Base-by-base conservation (phyloP, 2,888 invertebrate species). In the Crematogaster levior region DNA sequence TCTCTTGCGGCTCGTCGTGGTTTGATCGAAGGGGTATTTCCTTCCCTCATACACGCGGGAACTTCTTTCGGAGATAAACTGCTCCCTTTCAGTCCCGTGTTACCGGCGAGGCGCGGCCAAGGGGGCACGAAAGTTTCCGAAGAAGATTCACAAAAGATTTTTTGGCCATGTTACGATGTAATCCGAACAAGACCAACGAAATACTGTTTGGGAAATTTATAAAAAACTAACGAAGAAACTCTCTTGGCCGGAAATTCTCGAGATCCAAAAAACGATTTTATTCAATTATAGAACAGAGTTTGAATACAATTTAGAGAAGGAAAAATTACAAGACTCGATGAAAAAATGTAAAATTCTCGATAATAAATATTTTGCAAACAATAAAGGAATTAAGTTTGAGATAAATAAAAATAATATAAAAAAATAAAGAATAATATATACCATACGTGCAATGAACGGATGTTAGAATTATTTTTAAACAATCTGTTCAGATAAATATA, bases 11-110 rank as follows among this genome's bases (percentile, higher is more conserved):
- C 81, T 86, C 89, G 83, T 86, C 68, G 86, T 86, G 89, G 86
- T 84, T 89, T 87, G 90, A 89, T 90, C 89, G 89, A 86, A 88
- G 81, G 83, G 85, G 86, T 89, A 89, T 89, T 89, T 86, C 87
- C 83, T 81, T 63, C 68, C 21, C 43, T 84, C 83, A 74, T 84
- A 86, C 83, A 84, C 82, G 89, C 84, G 86, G 82, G 86, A 89
- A 90, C 86, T 89, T 88, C 86, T 83, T 86, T 73, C 82, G 65
- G 75, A 90, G 86, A 89, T 89, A 89, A 89, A 89, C 90, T 85
- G 83, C 74, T 84, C 83, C 72, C 75, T 66, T 77, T 77, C 65
- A 65, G 43, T 61, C 72, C 34, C 58, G 24, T 65, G 3, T 40
- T 80, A 27, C 46, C 82, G n/a, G 56, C 21, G 30, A 51, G 86